phyloP scores from a whole-genome alignment of 2,888 invertebrate species.

The Gandaritis pyraliata region DNA sequence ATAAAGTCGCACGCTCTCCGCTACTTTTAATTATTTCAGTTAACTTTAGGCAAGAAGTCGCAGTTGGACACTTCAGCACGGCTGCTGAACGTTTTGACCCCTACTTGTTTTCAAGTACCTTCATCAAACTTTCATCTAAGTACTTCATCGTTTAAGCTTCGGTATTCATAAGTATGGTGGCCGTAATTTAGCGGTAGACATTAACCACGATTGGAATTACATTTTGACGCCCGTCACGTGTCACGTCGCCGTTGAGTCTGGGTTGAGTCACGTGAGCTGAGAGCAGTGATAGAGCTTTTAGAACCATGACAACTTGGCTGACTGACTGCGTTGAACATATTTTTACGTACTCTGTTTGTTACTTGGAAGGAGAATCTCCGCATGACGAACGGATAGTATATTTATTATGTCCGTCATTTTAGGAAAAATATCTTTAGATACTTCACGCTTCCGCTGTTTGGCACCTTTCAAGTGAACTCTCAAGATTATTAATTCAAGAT shows the following conservation, averaged over 20 bases:
- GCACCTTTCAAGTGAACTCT: conserved; percentile 27
- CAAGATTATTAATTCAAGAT: conserved; percentile 22
- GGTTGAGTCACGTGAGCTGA: too few relatives aligned
- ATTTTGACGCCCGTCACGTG: neutral
- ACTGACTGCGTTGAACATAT: too few relatives aligned
- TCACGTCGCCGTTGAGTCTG: too few relatives aligned
- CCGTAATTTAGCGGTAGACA: neutral
- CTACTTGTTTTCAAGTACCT: conserved; percentile 44
- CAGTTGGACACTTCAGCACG: conserved; percentile 45
- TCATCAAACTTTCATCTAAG: conserved; percentile 32
- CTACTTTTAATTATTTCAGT: conserved; percentile 23
- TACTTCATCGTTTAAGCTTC: conserved; percentile 35
- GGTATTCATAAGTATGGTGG: neutral
- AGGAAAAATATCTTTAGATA: conserved; percentile 11
- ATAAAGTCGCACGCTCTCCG: neutral
- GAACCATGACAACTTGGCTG: too few relatives aligned
- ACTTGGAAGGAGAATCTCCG: neutral
- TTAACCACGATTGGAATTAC: neutral
- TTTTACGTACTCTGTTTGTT: too few relatives aligned
- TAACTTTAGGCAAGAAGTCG: conserved; percentile 31
- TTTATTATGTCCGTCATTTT: neutral
- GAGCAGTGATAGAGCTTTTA: too few relatives aligned
- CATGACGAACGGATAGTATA: neutral
- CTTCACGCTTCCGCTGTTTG: conserved; percentile 34
- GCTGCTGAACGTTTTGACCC: conserved; percentile 46